A percentile compares a stretch with the other conserved stretches of the same genome.
Conservation (phyloP, 2,113 vertebrate genomes). For the Brachirus orientalis region DNA sequence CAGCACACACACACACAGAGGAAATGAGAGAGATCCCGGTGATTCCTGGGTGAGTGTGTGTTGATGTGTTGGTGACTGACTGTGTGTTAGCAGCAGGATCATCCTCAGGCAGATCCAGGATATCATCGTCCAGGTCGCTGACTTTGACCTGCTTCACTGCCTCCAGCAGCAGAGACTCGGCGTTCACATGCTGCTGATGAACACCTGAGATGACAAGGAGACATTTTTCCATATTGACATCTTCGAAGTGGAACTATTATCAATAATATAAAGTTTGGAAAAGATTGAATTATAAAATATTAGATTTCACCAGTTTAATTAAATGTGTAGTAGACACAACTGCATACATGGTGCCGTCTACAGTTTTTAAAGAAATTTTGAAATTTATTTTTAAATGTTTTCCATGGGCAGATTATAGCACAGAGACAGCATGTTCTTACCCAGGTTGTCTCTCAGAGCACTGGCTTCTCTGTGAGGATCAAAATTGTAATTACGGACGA, state of each 20-base stretch:
- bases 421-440: constrained; percentile 80
- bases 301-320: too few relatives aligned
- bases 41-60: neutral
- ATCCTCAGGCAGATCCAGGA: constrained; percentile 93
- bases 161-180: constrained; percentile 92
- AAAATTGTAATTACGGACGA: constrained; percentile 92
- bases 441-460: constrained; percentile 94
- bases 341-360: too few relatives aligned
- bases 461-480: constrained; percentile 91
- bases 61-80: constrained; percentile 59
- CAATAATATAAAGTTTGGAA: too few relatives aligned
- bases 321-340: too few relatives aligned
- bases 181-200: constrained; percentile 85
- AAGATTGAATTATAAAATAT: too few relatives aligned
- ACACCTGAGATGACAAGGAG: constrained; percentile 78
- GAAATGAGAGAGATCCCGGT: neutral
- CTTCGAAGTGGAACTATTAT: too few relatives aligned
- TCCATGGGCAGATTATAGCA: too few relatives aligned
- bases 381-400: too few relatives aligned
- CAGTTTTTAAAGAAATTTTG: too few relatives aligned
- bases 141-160: constrained; percentile 97
- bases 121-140: constrained; percentile 92
- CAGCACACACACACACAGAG: neutral
- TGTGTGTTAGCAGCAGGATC: constrained; percentile 81
- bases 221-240: too few relatives aligned